phyloP scores from a whole-genome alignment of 2,113 vertebrate genomes.

The Pyrgilauda ruficollis region DNA sequence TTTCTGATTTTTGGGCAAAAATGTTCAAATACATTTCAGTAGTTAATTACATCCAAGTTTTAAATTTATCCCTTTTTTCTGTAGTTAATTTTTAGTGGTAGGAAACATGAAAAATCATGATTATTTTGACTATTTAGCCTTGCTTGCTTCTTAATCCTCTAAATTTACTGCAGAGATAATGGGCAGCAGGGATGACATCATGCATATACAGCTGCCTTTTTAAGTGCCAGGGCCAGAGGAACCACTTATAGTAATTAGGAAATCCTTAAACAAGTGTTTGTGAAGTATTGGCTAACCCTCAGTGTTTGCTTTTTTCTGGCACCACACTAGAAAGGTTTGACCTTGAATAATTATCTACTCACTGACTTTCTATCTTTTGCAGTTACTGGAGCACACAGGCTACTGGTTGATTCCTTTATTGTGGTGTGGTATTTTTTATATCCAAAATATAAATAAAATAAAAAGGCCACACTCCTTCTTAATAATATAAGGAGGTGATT shows the following conservation, averaged over 20 bases:
- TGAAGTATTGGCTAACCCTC: conserved; percentile 90
- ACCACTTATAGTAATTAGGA: conserved; percentile 99
- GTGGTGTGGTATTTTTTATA: not conserved
- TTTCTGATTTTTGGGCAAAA: not conserved
- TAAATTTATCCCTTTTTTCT: not conserved
- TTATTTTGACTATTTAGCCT: conserved; percentile 71
- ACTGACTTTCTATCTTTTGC: conserved; percentile 85
- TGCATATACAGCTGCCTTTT: conserved; percentile 82
- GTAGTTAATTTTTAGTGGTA: not conserved
- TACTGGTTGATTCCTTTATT: conserved; percentile 70
- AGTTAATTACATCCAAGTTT: not conserved
- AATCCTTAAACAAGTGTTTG: conserved; percentile 98
- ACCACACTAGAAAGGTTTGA: conserved; percentile 88
- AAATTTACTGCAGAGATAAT: conserved; percentile 77
- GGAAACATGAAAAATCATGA: conserved; percentile 26
- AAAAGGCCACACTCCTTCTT: not conserved
- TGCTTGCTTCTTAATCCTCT: conserved; percentile 62
- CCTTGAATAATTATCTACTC: conserved; percentile 94
- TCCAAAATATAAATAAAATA: not conserved
- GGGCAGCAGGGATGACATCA: conserved; percentile 84
- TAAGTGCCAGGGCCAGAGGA: conserved; percentile 90
- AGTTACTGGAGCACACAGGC: conserved; percentile 76
- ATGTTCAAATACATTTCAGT: not conserved
- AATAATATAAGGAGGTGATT: not conserved
- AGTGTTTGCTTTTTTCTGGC: conserved; percentile 85